Evolutionary conservation across 2,113 vertebrate genomes (phyloP).

Genomic region (Tetrao urogallus): DNA sequence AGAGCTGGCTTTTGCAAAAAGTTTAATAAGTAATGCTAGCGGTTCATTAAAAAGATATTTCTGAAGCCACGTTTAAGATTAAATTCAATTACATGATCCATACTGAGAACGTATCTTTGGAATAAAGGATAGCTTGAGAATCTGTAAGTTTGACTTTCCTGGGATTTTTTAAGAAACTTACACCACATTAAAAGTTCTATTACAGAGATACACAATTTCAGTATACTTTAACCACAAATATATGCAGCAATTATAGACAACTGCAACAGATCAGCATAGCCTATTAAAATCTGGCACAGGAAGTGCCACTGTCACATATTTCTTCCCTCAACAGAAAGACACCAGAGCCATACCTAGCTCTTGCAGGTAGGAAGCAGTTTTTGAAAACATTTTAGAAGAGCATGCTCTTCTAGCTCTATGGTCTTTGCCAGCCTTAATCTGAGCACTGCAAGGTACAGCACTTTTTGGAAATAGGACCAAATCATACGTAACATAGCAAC

Average conservation of each 20-base stretch:
- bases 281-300: not conserved
- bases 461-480: not conserved
- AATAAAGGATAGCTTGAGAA: constrained; percentile 11
- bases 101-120: not conserved
- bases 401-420: not conserved
- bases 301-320: not conserved
- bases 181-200: not conserved
- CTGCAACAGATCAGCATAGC: not conserved
- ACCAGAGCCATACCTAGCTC: not conserved
- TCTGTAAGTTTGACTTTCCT: not conserved
- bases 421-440: not conserved
- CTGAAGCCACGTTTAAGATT: constrained; percentile 29
- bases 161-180: not conserved
- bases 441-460: not conserved
- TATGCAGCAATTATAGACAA: not conserved
- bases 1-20: constrained; percentile 30
- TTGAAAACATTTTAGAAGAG: not conserved
- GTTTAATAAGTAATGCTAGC: constrained; percentile 66
- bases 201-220: not conserved
- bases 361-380: not conserved
- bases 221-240: not conserved
- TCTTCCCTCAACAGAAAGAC: not conserved
- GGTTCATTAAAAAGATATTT: constrained; percentile 39
- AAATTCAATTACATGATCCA: constrained; percentile 1
- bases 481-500: not conserved